phyloP scores from a whole-genome alignment of 2,888 invertebrate species.

The Sphaeridia pumilis region DNA sequence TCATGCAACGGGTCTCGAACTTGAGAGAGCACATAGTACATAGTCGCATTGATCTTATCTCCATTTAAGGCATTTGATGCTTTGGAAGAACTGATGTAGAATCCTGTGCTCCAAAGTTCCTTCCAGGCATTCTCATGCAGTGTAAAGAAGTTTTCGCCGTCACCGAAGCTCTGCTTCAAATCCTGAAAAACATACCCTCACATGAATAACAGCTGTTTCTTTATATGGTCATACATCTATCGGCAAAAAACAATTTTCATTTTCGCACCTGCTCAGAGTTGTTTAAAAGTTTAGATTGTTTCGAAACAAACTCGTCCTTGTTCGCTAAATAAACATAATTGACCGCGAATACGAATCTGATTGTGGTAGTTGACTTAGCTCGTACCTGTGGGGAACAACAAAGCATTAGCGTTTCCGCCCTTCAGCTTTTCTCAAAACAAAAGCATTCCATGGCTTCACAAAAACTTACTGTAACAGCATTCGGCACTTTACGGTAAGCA shows the following conservation, averaged over 20 bases:
- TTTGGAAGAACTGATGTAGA: slow-evolving; percentile 74
- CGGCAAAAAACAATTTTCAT: no score
- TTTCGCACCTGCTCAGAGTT: no score
- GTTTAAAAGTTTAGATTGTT: no score
- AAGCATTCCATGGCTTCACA: no score
- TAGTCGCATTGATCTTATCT: slow-evolving; percentile 78
- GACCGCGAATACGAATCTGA: slow-evolving; percentile 34
- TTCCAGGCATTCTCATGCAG: slow-evolving; percentile 60
- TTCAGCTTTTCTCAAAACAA: no score
- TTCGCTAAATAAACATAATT: slow-evolving; percentile 26
- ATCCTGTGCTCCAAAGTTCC: slow-evolving; percentile 70
- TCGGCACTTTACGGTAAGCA: slow-evolving; percentile 51
- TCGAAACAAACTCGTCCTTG: slow-evolving; percentile 23
- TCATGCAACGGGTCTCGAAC: slow-evolving; percentile 61
- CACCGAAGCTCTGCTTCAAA: slow-evolving; percentile 26
- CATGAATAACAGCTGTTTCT: slow-evolving; percentile 17
- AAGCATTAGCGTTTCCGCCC: no score
- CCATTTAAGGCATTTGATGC: slow-evolving; percentile 72
- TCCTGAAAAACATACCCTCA: slow-evolving; percentile 23
- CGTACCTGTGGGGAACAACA: slow-evolving; percentile 40
- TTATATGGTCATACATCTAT: no score
- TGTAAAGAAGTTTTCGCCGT: slow-evolving; percentile 25
- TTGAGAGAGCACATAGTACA: slow-evolving; percentile 76
- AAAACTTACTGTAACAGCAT: slow-evolving; percentile 45
- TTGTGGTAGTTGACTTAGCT: slow-evolving; percentile 36